Percentiles rank a stretch among this genome's conserved stretches.
phyloP scores from a whole-genome alignment of 2,113 vertebrate genomes.

The Salminus brasiliensis region DNA sequence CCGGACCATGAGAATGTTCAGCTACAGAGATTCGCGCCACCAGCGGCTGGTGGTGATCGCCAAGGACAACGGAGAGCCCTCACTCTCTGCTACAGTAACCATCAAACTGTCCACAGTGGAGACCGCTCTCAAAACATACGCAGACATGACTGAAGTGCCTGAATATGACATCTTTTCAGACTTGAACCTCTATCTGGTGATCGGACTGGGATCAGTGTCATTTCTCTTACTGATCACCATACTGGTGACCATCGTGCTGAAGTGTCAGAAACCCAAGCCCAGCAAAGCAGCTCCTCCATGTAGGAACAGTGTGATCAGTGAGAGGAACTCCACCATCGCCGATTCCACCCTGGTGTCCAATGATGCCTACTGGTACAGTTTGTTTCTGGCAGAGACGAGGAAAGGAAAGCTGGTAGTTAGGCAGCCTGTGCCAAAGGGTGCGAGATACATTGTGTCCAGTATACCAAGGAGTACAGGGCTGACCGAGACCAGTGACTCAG shows the following conservation, averaged over 20 bases:
- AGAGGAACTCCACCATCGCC: slow-evolving; percentile 50
- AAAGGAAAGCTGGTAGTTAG: slow-evolving; percentile 59
- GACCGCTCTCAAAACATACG: slow-evolving; percentile 62
- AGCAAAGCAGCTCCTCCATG: slow-evolving; percentile 47
- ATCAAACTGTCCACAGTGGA: slow-evolving; percentile 73
- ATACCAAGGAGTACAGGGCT: slow-evolving; percentile 60
- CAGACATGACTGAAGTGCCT: slow-evolving; percentile 77
- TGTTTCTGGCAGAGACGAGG: slow-evolving; percentile 49
- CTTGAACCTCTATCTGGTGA: slow-evolving; percentile 70
- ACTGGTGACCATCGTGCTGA: slow-evolving; percentile 63
- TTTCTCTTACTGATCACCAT: slow-evolving; percentile 72
- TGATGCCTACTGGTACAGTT: slow-evolving; percentile 53
- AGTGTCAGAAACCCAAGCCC: slow-evolving; percentile 53
- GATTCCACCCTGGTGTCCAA: slow-evolving; percentile 54
- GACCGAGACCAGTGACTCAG: slow-evolving; percentile 57
- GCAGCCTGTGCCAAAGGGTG: slow-evolving; percentile 57
- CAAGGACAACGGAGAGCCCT: slow-evolving; percentile 72
- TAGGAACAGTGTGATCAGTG: slow-evolving; percentile 54
- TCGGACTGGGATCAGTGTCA: slow-evolving; percentile 78
- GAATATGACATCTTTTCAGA: slow-evolving; percentile 69
- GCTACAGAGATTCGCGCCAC: slow-evolving; percentile 66
- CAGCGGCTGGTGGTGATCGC: slow-evolving; percentile 74
- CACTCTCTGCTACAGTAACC: slow-evolving; percentile 81
- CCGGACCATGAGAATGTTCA: slow-evolving; percentile 71
- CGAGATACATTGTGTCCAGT: slow-evolving; percentile 60